A percentile compares a stretch with the other conserved stretches of the same genome.
Conservation (phyloP, 2,113 vertebrate species). For the Chionomys nivalis region DNA sequence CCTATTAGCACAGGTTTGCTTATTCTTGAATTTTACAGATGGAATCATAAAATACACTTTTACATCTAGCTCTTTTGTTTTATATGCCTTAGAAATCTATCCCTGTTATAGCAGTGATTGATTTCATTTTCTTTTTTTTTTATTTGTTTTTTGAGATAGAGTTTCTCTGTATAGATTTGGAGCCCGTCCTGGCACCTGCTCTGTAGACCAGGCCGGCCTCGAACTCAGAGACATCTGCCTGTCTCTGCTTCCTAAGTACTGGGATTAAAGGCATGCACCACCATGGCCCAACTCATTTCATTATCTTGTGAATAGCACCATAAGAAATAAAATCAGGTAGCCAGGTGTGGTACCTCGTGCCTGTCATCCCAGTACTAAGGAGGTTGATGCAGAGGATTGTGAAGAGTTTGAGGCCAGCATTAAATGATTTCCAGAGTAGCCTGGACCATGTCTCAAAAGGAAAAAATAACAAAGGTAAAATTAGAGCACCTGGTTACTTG, state of each 20-base stretch:
- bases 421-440: not conserved
- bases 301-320: slow-evolving; percentile 2
- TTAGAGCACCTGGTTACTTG: not conserved
- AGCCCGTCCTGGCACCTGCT: too few species aligned
- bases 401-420: not conserved
- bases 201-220: too few species aligned
- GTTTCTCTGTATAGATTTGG: too few species aligned
- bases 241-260: too few species aligned
- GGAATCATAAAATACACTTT: not conserved
- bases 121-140: not conserved
- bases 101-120: not conserved
- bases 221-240: too few species aligned
- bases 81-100: not conserved
- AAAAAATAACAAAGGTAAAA: not conserved
- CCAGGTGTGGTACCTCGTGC: not conserved
- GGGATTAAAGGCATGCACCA: too few species aligned
- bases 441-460: not conserved
- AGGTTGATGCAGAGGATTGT: not conserved
- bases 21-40: not conserved
- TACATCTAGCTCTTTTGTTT: not conserved
- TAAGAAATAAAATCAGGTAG: not conserved
- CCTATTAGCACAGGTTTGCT: not conserved
- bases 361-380: not conserved
- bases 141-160: too few species aligned
- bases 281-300: not conserved